A percentile compares a stretch with the other conserved stretches of the same genome.
phyloP scores from a whole-genome alignment of 2,113 vertebrate genomes.

The Etheostoma cragini region DNA sequence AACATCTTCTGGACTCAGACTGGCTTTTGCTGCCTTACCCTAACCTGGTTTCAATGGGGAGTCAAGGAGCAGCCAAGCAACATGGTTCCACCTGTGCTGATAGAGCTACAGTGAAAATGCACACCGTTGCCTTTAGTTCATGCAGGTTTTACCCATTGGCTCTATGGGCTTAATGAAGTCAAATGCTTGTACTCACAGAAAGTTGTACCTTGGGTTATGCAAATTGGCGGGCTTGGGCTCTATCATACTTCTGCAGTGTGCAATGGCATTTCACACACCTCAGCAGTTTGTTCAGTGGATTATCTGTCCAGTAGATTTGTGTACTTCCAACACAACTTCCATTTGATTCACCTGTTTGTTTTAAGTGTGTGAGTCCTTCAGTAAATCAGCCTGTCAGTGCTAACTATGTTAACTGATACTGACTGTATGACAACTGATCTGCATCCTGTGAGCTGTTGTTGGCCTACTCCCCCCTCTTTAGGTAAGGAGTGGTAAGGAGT shows the following conservation, averaged over 20 bases:
- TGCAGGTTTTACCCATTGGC: conserved; percentile 19
- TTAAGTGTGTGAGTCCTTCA: background rate
- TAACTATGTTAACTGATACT: too few relatives aligned
- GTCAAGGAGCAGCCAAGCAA: background rate
- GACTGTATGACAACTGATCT: background rate
- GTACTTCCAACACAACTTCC: background rate
- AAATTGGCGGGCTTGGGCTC: conserved; percentile 6
- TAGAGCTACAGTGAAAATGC: background rate
- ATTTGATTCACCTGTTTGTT: background rate
- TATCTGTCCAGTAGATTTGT: conserved; percentile 23
- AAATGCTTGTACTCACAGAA: conserved; percentile 13
- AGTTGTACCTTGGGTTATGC: conserved; percentile 24
- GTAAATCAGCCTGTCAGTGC: too few relatives aligned
- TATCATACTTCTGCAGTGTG: conserved; percentile 30
- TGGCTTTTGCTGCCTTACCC: background rate
- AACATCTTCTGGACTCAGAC: background rate
- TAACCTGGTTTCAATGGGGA: conserved; percentile 6
- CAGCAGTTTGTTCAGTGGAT: conserved; percentile 10
- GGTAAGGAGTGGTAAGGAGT: background rate
- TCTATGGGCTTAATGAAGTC: background rate
- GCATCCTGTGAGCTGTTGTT: conserved; percentile 2
- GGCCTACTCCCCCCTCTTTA: background rate
- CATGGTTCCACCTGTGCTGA: conserved; percentile 7
- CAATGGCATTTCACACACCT: conserved; percentile 30
- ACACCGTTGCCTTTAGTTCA: conserved; percentile 23